Evolutionary conservation across 2,888 invertebrate genomes (phyloP).

Genomic region (Orthosia incerta): DNA sequence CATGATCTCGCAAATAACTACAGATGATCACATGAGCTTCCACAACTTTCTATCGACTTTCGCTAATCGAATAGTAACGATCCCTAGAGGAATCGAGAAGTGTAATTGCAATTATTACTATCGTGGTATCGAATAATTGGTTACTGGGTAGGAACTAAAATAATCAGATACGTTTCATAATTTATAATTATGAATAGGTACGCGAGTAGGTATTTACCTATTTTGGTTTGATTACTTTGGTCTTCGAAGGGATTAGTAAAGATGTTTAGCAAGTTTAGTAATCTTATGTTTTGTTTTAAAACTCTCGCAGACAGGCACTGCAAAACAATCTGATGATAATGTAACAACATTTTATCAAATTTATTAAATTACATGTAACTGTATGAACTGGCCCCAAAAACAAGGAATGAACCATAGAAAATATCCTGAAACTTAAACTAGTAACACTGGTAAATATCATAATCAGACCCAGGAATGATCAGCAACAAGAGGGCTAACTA

Average conservation of each 20-base stretch:
- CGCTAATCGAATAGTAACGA: slow-evolving; percentile 72
- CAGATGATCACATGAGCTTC: slow-evolving; percentile 68
- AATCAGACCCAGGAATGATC: too few species aligned
- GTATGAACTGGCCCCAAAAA: too few species aligned
- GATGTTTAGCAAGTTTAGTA: too few species aligned
- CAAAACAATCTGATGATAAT: too few species aligned
- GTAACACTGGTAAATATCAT: neutral
- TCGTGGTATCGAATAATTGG: slow-evolving; percentile 57
- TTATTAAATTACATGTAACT: too few species aligned
- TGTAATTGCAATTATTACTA: slow-evolving; percentile 53
- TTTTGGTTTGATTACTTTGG: too few species aligned
- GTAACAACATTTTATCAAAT: too few species aligned
- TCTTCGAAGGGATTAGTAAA: too few species aligned
- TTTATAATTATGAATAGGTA: neutral
- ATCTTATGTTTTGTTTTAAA: too few species aligned
- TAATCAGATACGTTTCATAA: slow-evolving; percentile 12
- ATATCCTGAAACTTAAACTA: neutral
- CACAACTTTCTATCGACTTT: slow-evolving; percentile 79
- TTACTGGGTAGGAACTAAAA: slow-evolving; percentile 21
- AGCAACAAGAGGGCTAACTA: neutral
- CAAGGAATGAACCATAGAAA: too few species aligned
- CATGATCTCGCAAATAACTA: slow-evolving; percentile 67
- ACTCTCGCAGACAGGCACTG: too few species aligned
- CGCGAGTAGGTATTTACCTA: too few species aligned
- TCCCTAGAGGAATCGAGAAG: slow-evolving; percentile 55